Evolutionary conservation across 2,113 vertebrate species (phyloP).

Genomic region (Pachyramphus minor): DNA sequence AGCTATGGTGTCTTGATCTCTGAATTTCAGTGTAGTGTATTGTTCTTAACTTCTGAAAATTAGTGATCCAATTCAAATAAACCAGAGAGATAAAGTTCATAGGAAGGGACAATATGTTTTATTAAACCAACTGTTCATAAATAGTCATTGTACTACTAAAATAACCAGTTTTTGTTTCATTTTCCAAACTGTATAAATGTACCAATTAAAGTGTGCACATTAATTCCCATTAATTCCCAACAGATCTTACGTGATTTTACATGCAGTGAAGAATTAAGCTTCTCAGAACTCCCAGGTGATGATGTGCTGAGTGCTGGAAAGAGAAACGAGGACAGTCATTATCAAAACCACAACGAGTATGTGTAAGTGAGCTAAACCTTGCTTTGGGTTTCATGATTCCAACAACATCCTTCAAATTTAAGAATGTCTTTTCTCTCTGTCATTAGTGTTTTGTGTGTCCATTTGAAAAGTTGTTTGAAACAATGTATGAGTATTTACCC

Average conservation of each 20-base stretch:
- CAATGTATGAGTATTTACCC: background rate
- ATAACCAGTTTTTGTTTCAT: background rate
- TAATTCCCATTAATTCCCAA: background rate
- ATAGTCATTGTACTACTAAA: background rate
- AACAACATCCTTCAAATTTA: background rate
- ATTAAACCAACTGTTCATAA: background rate
- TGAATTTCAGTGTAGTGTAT: background rate
- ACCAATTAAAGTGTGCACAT: background rate
- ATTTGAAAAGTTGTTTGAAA: background rate
- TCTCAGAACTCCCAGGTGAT: background rate
- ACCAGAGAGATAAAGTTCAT: background rate
- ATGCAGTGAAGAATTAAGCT: background rate
- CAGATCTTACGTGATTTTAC: background rate
- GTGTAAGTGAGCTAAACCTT: background rate
- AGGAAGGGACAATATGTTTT: background rate
- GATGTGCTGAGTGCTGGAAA: background rate
- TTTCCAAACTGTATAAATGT: background rate
- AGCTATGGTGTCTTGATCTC: background rate
- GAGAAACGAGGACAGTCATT: background rate
- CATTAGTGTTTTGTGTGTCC: background rate
- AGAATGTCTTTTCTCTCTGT: background rate
- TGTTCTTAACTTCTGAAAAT: background rate
- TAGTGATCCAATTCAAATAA: background rate
- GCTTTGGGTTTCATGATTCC: background rate
- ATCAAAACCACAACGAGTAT: background rate